phyloP scores from a whole-genome alignment of 2,113 vertebrate species.

The Synchiropus splendidus region DNA sequence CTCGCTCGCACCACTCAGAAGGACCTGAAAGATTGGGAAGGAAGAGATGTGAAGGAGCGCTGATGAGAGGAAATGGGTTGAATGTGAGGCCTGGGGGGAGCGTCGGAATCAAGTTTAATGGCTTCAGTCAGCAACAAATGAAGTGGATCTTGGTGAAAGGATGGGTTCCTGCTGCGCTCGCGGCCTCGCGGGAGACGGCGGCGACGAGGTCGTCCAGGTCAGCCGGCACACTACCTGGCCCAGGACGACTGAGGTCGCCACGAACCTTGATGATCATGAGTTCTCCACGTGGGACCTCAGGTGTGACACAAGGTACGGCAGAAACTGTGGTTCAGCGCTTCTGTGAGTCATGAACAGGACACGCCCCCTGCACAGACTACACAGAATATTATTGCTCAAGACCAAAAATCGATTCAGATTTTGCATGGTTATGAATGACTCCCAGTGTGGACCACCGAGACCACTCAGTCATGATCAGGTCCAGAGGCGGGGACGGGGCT shows the following conservation, averaged over 20 bases:
- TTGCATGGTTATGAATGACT: no score
- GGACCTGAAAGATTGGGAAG: neutral
- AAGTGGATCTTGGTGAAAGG: neutral
- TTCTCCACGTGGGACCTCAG: conserved; percentile 44
- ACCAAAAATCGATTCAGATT: no score
- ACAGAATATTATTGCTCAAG: no score
- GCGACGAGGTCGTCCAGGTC: conserved; percentile 35
- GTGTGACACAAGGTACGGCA: conserved; percentile 31
- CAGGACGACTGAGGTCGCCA: conserved; percentile 6
- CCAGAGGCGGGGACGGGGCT: no score
- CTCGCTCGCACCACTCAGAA: conserved; percentile 31
- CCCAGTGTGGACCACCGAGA: no score
- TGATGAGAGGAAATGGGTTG: neutral
- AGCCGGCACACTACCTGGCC: conserved; percentile 27
- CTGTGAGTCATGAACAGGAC: no score
- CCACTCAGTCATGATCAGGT: no score
- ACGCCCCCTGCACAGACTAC: no score
- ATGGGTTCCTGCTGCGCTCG: conserved; percentile 42
- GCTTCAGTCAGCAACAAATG: no score
- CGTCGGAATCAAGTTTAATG: no score
- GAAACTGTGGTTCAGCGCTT: no score
- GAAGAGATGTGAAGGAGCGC: neutral
- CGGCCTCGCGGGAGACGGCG: conserved; percentile 7
- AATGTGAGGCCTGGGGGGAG: no score
- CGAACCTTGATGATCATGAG: conserved; percentile 15